phyloP scores from a whole-genome alignment of 2,113 vertebrate genomes.

The Scolopax mira region DNA sequence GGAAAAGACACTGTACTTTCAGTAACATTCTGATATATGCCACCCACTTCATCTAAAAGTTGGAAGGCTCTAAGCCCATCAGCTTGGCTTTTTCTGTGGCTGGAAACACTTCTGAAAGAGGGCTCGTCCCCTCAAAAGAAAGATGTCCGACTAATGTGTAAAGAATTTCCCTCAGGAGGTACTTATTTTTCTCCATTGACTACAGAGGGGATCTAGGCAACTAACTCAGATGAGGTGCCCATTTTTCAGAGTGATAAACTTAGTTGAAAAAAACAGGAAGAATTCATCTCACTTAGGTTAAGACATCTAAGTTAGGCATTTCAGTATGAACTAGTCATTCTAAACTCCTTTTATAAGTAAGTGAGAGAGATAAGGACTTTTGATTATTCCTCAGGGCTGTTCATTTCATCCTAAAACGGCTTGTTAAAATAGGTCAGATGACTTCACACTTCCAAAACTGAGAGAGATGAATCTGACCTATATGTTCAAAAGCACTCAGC shows the following conservation, averaged over 20 bases:
- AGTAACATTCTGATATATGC: not conserved
- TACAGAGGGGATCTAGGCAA: not conserved
- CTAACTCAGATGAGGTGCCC: not conserved
- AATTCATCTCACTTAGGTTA: slow-evolving; percentile 5
- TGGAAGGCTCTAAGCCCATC: not conserved
- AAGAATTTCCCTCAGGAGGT: not conserved
- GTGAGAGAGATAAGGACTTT: not conserved
- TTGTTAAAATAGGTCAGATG: slow-evolving; percentile 12
- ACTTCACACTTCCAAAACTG: slow-evolving; percentile 1
- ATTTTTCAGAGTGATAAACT: slow-evolving; percentile 12
- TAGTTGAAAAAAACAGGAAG: not conserved
- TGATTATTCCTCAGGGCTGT: not conserved
- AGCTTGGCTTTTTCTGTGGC: not conserved
- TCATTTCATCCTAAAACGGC: not conserved
- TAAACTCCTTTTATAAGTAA: not conserved
- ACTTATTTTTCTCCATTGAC: not conserved
- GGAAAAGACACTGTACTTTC: not conserved
- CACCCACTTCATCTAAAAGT: not conserved
- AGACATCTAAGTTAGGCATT: not conserved
- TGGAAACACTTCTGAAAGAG: not conserved
- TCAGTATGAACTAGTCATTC: not conserved
- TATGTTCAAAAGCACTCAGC: not conserved
- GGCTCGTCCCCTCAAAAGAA: not conserved
- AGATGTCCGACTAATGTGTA: not conserved
- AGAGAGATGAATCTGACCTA: not conserved